Conservation (phyloP, 92 coral and sea anemone species). For the Virgularia gustaviana region DNA sequence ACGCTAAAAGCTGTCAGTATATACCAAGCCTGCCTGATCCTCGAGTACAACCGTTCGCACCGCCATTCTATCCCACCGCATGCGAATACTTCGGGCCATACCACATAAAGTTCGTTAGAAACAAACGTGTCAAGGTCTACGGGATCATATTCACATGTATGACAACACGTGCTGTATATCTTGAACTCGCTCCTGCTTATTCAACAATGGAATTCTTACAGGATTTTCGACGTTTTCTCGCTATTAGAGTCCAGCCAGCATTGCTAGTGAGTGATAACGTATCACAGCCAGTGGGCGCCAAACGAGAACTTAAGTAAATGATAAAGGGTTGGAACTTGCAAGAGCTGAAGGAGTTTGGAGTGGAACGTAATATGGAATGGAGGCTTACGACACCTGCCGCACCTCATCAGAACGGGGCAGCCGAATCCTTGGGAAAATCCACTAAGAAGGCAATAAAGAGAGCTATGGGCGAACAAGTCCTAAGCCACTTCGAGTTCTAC, state of each 20-base stretch:
- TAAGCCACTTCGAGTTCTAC: slow-evolving; percentile 44
- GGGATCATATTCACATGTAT: not conserved
- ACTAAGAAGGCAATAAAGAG: slow-evolving; percentile 40
- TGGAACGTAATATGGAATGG: slow-evolving; percentile 32
- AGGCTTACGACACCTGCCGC: slow-evolving; percentile 40
- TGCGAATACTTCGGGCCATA: slow-evolving; percentile 22
- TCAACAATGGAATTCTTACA: slow-evolving; percentile 1
- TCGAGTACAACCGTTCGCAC: slow-evolving; percentile 16
- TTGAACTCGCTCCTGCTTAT: not conserved
- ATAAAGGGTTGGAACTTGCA: slow-evolving; percentile 18
- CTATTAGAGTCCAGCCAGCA: not conserved
- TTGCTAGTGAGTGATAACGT: not conserved
- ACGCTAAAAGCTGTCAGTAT: slow-evolving; percentile 43
- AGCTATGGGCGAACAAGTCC: slow-evolving; percentile 40
- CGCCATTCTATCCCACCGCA: slow-evolving; percentile 39
- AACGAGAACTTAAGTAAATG: slow-evolving; percentile 39
- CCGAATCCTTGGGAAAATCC: slow-evolving; percentile 35
- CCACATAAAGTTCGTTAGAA: not conserved
- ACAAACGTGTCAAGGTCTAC: not conserved
- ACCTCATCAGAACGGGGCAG: slow-evolving; percentile 34
- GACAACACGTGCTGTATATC: not conserved
- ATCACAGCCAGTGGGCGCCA: slow-evolving; percentile 7
- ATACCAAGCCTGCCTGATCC: slow-evolving; percentile 48
- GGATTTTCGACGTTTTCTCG: not conserved
- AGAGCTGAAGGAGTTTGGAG: slow-evolving; percentile 22